These are phyloP conservation scores for Coelopa pilipes DNA, from an alignment of 2,888 invertebrate species.

Conservation along the genomic window DNA sequence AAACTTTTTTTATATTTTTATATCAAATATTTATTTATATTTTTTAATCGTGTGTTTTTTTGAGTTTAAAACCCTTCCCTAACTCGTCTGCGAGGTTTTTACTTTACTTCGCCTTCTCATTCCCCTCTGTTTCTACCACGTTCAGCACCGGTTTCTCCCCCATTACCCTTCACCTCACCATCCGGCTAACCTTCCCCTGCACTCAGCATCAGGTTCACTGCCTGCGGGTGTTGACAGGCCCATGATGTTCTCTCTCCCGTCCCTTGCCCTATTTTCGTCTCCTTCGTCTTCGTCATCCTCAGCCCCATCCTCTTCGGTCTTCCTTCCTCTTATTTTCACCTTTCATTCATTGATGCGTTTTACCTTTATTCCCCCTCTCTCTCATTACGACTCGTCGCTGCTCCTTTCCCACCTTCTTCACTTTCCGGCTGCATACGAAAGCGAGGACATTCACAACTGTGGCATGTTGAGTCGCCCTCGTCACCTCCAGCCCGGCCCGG, in stretches of 20 bases:
- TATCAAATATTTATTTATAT: not conserved
- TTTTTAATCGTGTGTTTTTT: not conserved
- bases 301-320: conserved; percentile 2
- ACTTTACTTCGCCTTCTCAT: no score
- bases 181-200: not conserved
- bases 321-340: conserved; percentile 9
- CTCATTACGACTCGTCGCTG: no score
- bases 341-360: conserved; percentile 1
- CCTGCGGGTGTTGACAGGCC: conserved; percentile 31
- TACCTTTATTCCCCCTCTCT: not conserved
- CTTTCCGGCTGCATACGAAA: conserved; percentile 19
- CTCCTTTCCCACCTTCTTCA: not conserved
- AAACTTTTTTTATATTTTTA: not conserved
- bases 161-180: not conserved
- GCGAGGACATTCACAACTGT: conserved; percentile 30
- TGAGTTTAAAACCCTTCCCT: not conserved
- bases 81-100: not conserved
- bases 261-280: not conserved
- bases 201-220: conserved; percentile 20
- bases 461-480: not conserved
- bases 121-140: not conserved
- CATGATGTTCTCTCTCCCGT: conserved; percentile 6
- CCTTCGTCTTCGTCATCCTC: no score
- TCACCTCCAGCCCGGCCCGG: no score
- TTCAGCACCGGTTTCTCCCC: not conserved